Evolutionary conservation across 2,888 invertebrate genomes (phyloP), one percentile per base, ranked within the genome.

Genomic region (Callyntrura guangdongensis): DNA sequence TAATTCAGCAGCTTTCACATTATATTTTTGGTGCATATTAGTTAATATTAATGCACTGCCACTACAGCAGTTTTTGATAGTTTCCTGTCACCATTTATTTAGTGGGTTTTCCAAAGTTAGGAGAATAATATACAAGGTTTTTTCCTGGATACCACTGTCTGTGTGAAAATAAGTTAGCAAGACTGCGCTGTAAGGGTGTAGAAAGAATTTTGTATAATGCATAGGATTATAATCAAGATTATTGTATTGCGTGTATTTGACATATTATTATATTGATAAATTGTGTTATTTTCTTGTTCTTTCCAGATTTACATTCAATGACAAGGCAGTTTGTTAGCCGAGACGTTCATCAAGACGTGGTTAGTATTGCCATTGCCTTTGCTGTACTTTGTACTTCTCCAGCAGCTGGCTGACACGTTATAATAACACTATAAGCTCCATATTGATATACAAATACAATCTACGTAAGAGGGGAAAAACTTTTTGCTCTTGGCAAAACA

Each of bases 301-400:
- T 86, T 86, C 79, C 86, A 86, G 86, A 86, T 79, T 64, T 79
- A 77, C 79, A 72, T 67, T 67, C 86, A 86, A 79, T 86, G 86
- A 86, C 86, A 86, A 86, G 79, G 79, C 86, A 79, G 25, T 86
- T 79, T 86, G 53, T 27, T 79, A 64, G 86, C 86, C 49, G 61
- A 27, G 67, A 61, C 79, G 49, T 74, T 45, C 49, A n/a, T n/a
- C n/a, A 83, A 83, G n/a, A 64, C 82, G 47, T 61, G 3, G 22
- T 36, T 11, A 64, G 25, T 53, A n/a, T n/a, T n/a, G n/a, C n/a
- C n/a, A 45, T 27, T 14, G 47, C 61, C 56, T 17, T 56, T 77
- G 25, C 53, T n/a, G 47, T 86, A 17, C 25, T 86, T 47, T n/a
- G 49, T 67, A 67, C 47, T n/a, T 69, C 67, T 53, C 79, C 79